Conservation (phyloP, 2,888 invertebrate genomes). For the Neuroscelio doddi region DNA sequence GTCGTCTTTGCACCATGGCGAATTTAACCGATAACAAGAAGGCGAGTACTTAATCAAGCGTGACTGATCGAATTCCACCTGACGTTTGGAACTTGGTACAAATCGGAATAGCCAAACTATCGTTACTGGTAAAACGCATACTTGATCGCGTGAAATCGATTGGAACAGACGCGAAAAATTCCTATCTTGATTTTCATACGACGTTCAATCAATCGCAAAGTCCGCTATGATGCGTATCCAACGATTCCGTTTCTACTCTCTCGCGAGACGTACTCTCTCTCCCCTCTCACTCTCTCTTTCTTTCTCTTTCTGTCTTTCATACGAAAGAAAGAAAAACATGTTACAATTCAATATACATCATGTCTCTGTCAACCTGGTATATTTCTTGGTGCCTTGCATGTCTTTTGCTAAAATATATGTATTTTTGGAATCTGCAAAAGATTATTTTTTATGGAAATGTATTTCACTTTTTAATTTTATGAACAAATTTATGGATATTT, state of each 20-base stretch:
- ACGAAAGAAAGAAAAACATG: slow-evolving; percentile 42
- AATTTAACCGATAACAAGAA: slow-evolving; percentile 45
- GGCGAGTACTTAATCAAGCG: slow-evolving; percentile 42
- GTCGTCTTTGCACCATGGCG: slow-evolving; percentile 34
- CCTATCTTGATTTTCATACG: slow-evolving; percentile 21
- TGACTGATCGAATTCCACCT: slow-evolving; percentile 41
- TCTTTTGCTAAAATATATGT: neutral
- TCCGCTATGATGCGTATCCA: slow-evolving; percentile 29
- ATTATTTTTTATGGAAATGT: neutral
- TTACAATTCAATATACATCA: slow-evolving; percentile 46
- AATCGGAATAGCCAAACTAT: slow-evolving; percentile 11
- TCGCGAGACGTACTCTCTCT: slow-evolving; percentile 42
- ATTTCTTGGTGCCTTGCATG: slow-evolving; percentile 58
- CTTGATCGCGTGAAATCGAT: slow-evolving; percentile 35
- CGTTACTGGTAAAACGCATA: slow-evolving; percentile 30
- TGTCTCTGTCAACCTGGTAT: slow-evolving; percentile 67
- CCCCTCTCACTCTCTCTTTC: slow-evolving; percentile 35
- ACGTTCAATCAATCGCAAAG: slow-evolving; percentile 24
- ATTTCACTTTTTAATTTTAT: too few relatives aligned
- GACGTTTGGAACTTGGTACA: slow-evolving; percentile 15
- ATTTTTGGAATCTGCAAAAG: slow-evolving; percentile 14
- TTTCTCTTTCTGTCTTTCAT: slow-evolving; percentile 9
- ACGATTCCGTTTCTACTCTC: slow-evolving; percentile 16
- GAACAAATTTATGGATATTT: too few relatives aligned
- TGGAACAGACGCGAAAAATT: slow-evolving; percentile 17